A percentile compares a stretch with the other conserved stretches of the same genome.
Evolutionary conservation across 2,797 vertebrate genomes (phyloP).

Genomic region (Urophycis tenuis): DNA sequence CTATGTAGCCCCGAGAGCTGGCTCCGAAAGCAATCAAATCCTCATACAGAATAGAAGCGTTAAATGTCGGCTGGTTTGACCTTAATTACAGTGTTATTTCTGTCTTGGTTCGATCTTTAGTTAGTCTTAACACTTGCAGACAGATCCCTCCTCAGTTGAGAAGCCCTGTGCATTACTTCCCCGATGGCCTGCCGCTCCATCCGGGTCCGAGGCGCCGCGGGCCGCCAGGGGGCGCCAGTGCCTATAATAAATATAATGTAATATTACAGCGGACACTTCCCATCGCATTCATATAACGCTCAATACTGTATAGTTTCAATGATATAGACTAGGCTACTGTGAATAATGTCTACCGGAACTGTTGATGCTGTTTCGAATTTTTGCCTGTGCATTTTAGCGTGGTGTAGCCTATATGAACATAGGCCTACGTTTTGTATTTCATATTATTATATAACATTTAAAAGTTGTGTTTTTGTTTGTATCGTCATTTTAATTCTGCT

Average conservation of each 20-base stretch:
- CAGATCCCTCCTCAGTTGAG: conserved; percentile 60
- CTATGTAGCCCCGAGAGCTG: conserved; percentile 47
- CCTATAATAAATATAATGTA: background rate
- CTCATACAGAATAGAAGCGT: conserved; percentile 23
- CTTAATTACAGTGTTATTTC: conserved; percentile 35
- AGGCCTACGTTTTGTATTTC: background rate
- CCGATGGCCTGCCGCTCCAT: conserved; percentile 71
- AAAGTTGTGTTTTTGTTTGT: background rate
- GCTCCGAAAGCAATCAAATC: conserved; percentile 42
- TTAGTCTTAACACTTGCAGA: conserved; percentile 60
- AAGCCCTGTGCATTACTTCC: conserved; percentile 66
- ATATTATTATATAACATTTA: background rate
- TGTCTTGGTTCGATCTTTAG: conserved; percentile 48
- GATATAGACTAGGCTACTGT: too few relatives aligned
- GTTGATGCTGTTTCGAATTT: background rate
- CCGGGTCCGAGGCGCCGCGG: conserved; percentile 63
- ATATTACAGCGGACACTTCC: background rate
- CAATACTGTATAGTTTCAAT: too few relatives aligned
- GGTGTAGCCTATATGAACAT: background rate
- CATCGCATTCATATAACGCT: too few relatives aligned
- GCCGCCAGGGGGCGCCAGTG: conserved; percentile 1
- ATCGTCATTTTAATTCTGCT: background rate
- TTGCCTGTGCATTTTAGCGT: background rate
- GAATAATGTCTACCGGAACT: background rate
- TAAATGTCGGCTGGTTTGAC: conserved; percentile 29